Conservation (phyloP, 2,113 vertebrate species). For the Axis porcinus region DNA sequence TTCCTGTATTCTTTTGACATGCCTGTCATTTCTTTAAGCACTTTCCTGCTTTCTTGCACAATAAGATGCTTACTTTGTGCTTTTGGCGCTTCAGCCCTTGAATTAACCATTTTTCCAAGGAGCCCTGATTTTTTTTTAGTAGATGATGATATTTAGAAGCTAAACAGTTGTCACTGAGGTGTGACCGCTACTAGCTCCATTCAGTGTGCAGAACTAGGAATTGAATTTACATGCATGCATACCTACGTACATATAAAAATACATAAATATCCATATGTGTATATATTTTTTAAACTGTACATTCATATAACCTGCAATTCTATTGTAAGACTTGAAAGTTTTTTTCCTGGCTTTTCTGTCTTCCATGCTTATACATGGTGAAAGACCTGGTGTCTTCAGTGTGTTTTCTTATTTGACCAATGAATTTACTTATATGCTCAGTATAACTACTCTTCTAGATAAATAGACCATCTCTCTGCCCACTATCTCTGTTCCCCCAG, state of each 20-base stretch:
- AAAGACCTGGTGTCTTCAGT: neutral
- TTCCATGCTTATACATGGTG: neutral
- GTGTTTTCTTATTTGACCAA: neutral
- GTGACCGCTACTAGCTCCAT: neutral
- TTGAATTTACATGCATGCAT: neutral
- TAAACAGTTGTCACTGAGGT: neutral
- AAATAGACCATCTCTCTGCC: neutral
- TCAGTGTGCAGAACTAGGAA: neutral
- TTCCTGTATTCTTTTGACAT: constrained; percentile 14
- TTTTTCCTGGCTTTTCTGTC: neutral
- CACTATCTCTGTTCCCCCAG: neutral
- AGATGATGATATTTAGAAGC: neutral
- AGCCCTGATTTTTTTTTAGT: neutral
- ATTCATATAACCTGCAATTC: neutral
- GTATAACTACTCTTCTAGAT: neutral
- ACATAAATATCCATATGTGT: neutral
- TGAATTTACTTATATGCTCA: neutral
- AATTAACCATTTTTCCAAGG: neutral
- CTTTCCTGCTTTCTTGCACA: neutral
- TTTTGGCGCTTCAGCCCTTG: neutral
- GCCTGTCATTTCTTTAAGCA: neutral
- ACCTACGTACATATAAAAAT: neutral
- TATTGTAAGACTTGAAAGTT: neutral
- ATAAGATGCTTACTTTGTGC: neutral
- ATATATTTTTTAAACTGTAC: neutral